Conservation (phyloP, 2,797 vertebrate species). For the Etheostoma perlongum region DNA sequence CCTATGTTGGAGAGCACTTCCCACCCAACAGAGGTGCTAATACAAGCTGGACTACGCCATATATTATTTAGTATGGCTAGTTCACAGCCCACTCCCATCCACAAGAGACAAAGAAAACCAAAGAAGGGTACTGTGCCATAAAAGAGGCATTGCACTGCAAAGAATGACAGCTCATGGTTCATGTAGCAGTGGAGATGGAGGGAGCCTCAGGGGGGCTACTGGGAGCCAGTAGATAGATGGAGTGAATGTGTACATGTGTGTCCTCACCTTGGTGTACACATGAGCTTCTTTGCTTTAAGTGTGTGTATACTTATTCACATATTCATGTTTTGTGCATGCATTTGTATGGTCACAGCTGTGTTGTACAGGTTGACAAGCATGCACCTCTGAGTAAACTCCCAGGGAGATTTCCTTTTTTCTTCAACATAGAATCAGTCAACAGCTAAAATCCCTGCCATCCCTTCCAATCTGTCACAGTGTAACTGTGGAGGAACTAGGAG, state of each 20-base stretch:
- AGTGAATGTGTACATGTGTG: conserved; percentile 12
- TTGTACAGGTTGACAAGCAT: conserved; percentile 34
- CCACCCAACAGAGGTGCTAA: conserved; percentile 26
- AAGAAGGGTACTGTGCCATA: conserved; percentile 35
- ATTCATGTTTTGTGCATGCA: conserved; percentile 30
- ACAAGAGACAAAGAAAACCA: conserved; percentile 1
- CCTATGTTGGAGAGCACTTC: conserved; percentile 30
- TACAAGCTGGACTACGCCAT: conserved; percentile 30
- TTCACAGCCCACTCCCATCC: conserved; percentile 36
- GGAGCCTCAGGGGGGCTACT: conserved; percentile 4
- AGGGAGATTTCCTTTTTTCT: conserved; percentile 38
- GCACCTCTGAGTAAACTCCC: conserved; percentile 44
- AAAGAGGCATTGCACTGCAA: conserved; percentile 41
- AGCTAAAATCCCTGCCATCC: conserved; percentile 66
- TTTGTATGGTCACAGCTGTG: conserved; percentile 46
- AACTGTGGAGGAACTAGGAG: conserved; percentile 35
- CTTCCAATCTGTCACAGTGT: conserved; percentile 62
- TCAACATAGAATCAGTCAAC: conserved; percentile 61
- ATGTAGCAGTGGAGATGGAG: conserved; percentile 45
- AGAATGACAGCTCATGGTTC: conserved; percentile 64
- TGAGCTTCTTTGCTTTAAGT: conserved; percentile 6
- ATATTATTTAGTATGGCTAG: conserved; percentile 45
- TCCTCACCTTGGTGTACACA: conserved; percentile 17
- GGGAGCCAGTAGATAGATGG: conserved; percentile 2
- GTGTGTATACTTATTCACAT: conserved; percentile 41